Percentiles rank a stretch among this genome's conserved stretches.
Conservation (phyloP, 2,113 vertebrate genomes). For the Osmerus eperlanus region DNA sequence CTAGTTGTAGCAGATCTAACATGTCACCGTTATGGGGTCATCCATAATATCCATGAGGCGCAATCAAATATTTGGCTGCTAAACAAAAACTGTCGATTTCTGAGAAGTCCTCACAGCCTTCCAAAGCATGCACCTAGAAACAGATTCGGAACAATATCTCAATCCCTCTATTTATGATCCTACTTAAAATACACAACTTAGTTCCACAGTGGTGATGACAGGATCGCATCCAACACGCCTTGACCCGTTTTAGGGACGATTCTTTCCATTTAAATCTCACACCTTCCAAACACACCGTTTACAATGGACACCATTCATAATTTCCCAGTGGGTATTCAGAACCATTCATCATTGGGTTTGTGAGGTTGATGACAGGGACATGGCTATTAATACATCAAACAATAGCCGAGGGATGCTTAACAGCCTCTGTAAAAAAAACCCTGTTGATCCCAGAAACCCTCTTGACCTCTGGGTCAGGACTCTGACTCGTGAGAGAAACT, state of each 20-base stretch:
- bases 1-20: no score
- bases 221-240: no score
- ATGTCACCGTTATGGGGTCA: neutral
- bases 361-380: constrained; percentile 28
- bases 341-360: constrained; percentile 36
- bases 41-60: constrained; percentile 1
- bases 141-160: no score
- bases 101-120: constrained; percentile 30
- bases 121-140: no score
- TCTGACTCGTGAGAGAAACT: constrained; percentile 29
- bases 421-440: constrained; percentile 46
- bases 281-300: constrained; percentile 34
- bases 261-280: constrained; percentile 36
- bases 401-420: constrained; percentile 54
- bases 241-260: neutral
- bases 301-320: constrained; percentile 12
- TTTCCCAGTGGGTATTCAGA: constrained; percentile 30
- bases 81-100: constrained; percentile 73
- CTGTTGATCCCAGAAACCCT: constrained; percentile 53
- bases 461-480: constrained; percentile 43
- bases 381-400: constrained; percentile 69
- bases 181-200: no score
- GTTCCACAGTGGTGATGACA: no score
- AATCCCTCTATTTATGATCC: no score
- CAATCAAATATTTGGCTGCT: constrained; percentile 63